A percentile compares a stretch with the other conserved stretches of the same genome.
Evolutionary conservation across 2,888 invertebrate genomes (phyloP).

Genomic region (Eurois occulta): DNA sequence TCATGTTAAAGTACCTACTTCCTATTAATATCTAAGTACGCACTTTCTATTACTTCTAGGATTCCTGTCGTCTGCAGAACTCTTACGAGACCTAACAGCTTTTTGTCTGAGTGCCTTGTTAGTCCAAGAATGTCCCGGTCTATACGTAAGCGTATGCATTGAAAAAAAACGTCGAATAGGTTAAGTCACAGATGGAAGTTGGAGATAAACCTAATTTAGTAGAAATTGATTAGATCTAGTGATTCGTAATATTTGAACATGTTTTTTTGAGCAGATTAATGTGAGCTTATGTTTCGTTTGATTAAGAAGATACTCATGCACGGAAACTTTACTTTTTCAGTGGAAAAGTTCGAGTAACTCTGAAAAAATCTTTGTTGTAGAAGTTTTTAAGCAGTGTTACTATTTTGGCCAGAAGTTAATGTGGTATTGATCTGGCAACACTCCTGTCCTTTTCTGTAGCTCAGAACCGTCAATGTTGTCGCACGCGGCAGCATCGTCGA

Average conservation of each 20-base stretch:
- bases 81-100: neutral
- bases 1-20: conserved; percentile 20
- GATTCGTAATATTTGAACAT: neutral
- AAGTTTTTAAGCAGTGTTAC: neutral
- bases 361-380: too few species aligned
- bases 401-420: neutral
- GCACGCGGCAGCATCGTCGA: too few species aligned
- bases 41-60: conserved; percentile 31
- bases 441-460: too few species aligned
- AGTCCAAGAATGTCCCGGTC: neutral
- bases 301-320: neutral
- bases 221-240: neutral
- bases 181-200: conserved; percentile 4
- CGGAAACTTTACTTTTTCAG: neutral
- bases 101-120: neutral
- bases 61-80: neutral
- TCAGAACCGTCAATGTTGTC: too few species aligned
- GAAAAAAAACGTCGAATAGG: neutral
- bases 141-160: neutral
- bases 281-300: neutral
- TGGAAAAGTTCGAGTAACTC: neutral
- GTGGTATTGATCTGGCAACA: too few species aligned
- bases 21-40: conserved; percentile 1
- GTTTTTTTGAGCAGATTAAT: neutral
- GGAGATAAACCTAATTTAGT: conserved; percentile 5